These are phyloP conservation scores for Mormyrus proboscirostris DNA, from an alignment of 2,797 vertebrate genomes.

Conservation along the genomic window DNA sequence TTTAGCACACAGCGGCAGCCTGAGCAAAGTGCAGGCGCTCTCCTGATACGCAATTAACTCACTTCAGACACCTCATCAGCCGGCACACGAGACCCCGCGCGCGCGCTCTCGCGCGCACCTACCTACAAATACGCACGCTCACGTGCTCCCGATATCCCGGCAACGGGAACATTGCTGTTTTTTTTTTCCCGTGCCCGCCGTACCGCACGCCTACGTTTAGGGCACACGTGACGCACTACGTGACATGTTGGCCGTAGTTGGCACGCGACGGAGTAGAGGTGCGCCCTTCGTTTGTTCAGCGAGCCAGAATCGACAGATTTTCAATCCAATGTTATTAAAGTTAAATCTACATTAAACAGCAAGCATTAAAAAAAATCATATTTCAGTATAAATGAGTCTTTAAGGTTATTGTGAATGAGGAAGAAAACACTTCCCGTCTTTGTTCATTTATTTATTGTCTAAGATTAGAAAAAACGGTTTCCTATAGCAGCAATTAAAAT, in stretches of 20 bases:
- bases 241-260: background rate
- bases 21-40: slow-evolving; percentile 47
- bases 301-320: background rate
- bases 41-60: slow-evolving; percentile 66
- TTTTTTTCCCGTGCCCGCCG: background rate
- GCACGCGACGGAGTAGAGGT: background rate
- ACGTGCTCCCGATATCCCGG: background rate
- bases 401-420: background rate
- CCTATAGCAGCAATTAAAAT: slow-evolving; percentile 18
- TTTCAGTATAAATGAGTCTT: background rate
- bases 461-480: background rate
- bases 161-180: background rate
- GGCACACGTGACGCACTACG: slow-evolving; percentile 5
- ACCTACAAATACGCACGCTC: slow-evolving; percentile 10
- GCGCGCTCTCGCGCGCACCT: slow-evolving; percentile 43
- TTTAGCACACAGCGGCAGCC: slow-evolving; percentile 16
- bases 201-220: background rate
- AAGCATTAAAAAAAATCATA: background rate
- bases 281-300: background rate
- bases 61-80: slow-evolving; percentile 58
- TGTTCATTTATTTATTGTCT: background rate
- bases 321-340: background rate
- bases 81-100: slow-evolving; percentile 49
- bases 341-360: background rate
- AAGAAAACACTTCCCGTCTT: background rate